These are phyloP conservation scores for Propithecus coquereli DNA, from an alignment of 2,113 vertebrate species.

Conservation along the genomic window DNA sequence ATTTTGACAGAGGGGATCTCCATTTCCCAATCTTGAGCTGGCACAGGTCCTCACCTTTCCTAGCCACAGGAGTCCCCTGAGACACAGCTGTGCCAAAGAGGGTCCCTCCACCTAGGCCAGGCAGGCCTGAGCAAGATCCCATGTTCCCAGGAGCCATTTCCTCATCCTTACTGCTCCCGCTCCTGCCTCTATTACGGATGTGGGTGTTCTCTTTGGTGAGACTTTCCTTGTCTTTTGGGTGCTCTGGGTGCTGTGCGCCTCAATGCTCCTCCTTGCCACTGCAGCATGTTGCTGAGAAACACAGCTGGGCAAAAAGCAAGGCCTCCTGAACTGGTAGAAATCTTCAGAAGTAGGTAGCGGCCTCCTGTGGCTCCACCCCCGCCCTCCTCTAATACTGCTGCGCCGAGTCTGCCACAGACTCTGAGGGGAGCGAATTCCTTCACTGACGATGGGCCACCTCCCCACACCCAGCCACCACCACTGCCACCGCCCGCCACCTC, in stretches of 20 bases:
- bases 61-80: not conserved
- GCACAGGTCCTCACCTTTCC: not conserved
- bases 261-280: not conserved
- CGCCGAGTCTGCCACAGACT: not conserved
- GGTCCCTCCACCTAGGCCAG: not conserved
- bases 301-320: not conserved
- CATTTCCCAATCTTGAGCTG: not conserved
- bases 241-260: slow-evolving; percentile 30
- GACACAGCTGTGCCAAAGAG: not conserved
- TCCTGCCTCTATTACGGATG: not conserved
- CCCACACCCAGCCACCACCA: too few relatives aligned
- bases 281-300: not conserved
- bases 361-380: not conserved
- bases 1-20: not conserved
- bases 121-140: not conserved
- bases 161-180: not conserved
- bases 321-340: not conserved
- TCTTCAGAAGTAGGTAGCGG: not conserved
- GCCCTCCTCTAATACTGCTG: not conserved
- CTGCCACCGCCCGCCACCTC: not conserved
- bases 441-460: not conserved
- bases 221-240: not conserved
- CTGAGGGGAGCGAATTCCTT: not conserved
- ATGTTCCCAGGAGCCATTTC: not conserved
- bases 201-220: slow-evolving; percentile 22